Conservation (phyloP, 2,888 invertebrate genomes). For the Meliscaeva auricollis region DNA sequence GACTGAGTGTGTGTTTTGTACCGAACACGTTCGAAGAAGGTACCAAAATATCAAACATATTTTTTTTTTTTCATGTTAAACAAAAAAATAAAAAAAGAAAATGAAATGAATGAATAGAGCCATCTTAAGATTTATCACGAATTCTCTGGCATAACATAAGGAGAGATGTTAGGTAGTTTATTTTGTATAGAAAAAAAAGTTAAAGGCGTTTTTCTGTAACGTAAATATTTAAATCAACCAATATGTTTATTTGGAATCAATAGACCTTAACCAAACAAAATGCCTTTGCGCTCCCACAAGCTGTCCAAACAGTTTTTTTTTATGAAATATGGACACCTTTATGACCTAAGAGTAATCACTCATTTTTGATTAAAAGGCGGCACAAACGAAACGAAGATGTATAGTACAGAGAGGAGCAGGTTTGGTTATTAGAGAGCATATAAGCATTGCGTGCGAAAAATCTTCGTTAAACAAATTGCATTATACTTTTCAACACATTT, state of each 20-base stretch:
- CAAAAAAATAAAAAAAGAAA: slow-evolving; percentile 33
- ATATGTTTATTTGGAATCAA: slow-evolving; percentile 14
- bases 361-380: slow-evolving; percentile 42
- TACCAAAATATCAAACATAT: neutral
- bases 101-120: slow-evolving; percentile 55
- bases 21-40: slow-evolving; percentile 40
- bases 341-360: slow-evolving; percentile 42
- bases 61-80: slow-evolving; percentile 24
- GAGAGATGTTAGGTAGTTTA: slow-evolving; percentile 9
- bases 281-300: slow-evolving; percentile 8
- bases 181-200: slow-evolving; percentile 1
- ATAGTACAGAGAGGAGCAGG: neutral
- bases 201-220: slow-evolving; percentile 30
- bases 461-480: slow-evolving; percentile 40
- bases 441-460: slow-evolving; percentile 39
- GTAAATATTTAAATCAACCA: slow-evolving; percentile 15
- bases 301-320: neutral
- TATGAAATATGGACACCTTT: slow-evolving; percentile 34
- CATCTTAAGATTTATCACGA: slow-evolving; percentile 68
- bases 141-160: slow-evolving; percentile 50
- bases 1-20: neutral
- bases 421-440: slow-evolving; percentile 3
- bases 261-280: slow-evolving; percentile 18
- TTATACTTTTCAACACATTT: slow-evolving; percentile 19
- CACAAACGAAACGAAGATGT: neutral